Evolutionary conservation across 2,797 vertebrate genomes (phyloP).

Genomic region (Intellagama lesueurii): DNA sequence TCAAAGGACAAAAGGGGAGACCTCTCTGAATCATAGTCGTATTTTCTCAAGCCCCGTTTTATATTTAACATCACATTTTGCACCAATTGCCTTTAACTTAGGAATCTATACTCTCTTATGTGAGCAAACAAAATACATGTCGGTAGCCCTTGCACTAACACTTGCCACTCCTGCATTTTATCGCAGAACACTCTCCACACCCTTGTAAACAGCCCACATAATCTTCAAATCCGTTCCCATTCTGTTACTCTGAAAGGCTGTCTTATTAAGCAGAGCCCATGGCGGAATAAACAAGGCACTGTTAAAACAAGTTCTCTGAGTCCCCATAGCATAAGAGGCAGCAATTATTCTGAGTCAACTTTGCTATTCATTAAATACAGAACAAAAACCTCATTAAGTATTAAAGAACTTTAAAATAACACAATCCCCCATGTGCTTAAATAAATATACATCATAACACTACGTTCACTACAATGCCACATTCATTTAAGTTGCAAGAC

Average conservation of each 20-base stretch:
- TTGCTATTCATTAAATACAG: constrained; percentile 62
- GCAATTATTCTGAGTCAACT: constrained; percentile 63
- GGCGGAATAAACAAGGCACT: constrained; percentile 60
- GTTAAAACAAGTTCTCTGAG: constrained; percentile 63
- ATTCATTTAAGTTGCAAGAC: neutral
- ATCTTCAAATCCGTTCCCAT: neutral
- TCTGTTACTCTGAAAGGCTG: constrained; percentile 37
- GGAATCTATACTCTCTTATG: too few relatives aligned
- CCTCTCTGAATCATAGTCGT: neutral
- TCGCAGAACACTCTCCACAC: neutral
- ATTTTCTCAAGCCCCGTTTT: too few relatives aligned
- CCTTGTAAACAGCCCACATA: neutral
- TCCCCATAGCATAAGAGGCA: constrained; percentile 60
- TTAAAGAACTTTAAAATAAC: constrained; percentile 22
- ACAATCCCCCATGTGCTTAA: neutral
- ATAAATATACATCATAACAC: neutral
- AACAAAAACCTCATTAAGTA: constrained; percentile 63
- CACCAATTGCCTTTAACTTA: neutral
- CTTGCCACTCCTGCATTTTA: neutral
- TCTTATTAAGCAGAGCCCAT: constrained; percentile 66
- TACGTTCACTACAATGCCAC: too few relatives aligned
- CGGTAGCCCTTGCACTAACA: neutral
- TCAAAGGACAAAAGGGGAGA: too few relatives aligned
- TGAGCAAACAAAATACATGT: neutral
- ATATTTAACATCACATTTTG: too few relatives aligned